These are phyloP conservation scores for Gnatocerus cornutus DNA, from an alignment of 2,888 invertebrate species.

Conservation along the genomic window DNA sequence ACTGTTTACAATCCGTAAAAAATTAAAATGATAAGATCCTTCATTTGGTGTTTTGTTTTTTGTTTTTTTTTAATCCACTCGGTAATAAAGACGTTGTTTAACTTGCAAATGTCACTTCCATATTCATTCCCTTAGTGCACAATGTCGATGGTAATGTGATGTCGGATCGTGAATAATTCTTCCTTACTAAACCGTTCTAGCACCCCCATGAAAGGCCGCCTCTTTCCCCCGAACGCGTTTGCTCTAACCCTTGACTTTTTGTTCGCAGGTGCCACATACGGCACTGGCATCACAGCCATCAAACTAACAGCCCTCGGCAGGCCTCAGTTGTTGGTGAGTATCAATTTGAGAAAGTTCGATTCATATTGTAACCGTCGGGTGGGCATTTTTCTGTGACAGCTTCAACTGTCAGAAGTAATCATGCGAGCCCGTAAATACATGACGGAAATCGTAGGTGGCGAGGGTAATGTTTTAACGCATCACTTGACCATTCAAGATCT, in stretches of 20 bases:
- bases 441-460: conserved; percentile 90
- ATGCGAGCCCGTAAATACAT: conserved; percentile 96
- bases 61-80: no score
- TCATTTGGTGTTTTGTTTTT: no score
- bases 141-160: not conserved
- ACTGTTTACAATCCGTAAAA: no score
- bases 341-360: not conserved
- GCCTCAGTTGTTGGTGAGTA: conserved; percentile 93
- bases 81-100: no score
- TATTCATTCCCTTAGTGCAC: no score
- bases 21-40: no score
- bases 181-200: not conserved
- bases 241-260: conserved; percentile 50
- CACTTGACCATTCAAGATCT: conserved; percentile 91
- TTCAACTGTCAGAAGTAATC: conserved; percentile 98
- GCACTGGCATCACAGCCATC: conserved; percentile 97
- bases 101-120: no score
- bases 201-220: not conserved
- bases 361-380: not conserved
- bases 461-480: conserved; percentile 90
- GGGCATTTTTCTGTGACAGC: conserved; percentile 72
- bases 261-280: conserved; percentile 89
- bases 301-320: conserved; percentile 98
- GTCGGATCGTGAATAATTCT: not conserved
- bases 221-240: not conserved